Conservation (phyloP, 37 sponge, comb jelly and placozoan species). For the Chondrosia reniformis region DNA sequence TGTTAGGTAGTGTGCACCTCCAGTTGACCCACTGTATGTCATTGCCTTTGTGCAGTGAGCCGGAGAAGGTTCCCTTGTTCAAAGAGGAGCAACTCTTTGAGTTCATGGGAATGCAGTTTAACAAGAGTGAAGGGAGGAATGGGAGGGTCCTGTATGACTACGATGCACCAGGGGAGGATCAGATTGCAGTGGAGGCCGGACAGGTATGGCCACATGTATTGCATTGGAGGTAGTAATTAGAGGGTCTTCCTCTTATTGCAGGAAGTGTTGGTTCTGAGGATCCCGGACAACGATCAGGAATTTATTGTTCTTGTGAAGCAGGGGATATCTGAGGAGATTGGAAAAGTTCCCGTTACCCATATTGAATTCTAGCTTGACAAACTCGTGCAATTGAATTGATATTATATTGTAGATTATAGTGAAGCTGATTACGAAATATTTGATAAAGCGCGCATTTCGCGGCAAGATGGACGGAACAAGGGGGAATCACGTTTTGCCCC, state of each 20-base stretch:
- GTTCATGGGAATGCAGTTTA: slow-evolving; percentile 36
- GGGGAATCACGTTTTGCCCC: too few species aligned
- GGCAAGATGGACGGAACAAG: too few species aligned
- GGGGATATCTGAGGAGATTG: slow-evolving; percentile 16
- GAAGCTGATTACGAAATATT: too few species aligned
- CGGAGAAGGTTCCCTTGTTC: neutral
- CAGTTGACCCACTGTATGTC: neutral
- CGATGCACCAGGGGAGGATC: slow-evolving; percentile 38
- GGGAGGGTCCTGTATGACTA: slow-evolving; percentile 72
- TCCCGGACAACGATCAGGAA: slow-evolving; percentile 52
- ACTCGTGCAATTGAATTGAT: too few species aligned
- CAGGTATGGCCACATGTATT: slow-evolving; percentile 42
- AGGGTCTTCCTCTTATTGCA: neutral
- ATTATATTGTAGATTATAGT: too few species aligned
- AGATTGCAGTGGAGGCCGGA: slow-evolving; percentile 42
- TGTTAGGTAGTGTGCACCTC: neutral
- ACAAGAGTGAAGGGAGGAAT: slow-evolving; percentile 40
- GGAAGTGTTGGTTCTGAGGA: slow-evolving; percentile 34
- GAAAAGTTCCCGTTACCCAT: slow-evolving; percentile 56
- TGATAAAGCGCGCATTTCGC: too few species aligned
- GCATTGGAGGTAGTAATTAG: neutral
- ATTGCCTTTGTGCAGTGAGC: neutral
- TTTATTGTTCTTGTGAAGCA: slow-evolving; percentile 41
- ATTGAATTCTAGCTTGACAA: slow-evolving; percentile 48
- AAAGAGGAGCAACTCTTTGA: slow-evolving; percentile 38